Percentiles rank a stretch among this genome's conserved stretches.
Evolutionary conservation across 2,888 invertebrate species (phyloP).

Genomic region (Poecilobothrus nobilitatus): DNA sequence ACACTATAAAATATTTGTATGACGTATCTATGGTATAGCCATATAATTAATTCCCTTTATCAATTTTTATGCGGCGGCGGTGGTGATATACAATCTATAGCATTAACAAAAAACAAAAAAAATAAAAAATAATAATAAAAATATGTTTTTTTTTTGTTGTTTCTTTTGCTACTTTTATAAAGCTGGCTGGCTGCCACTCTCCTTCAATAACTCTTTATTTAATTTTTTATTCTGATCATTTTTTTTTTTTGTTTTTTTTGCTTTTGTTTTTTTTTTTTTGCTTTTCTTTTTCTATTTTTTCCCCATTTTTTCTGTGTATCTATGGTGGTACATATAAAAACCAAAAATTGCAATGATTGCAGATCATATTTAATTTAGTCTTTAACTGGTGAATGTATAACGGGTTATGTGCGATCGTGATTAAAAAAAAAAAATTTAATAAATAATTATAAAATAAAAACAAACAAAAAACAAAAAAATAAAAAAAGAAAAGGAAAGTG

Average conservation of each 20-base stretch:
- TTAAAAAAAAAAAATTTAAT: not conserved
- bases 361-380: not conserved
- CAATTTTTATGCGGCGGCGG: not conserved
- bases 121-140: not conserved
- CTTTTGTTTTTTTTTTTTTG: not conserved
- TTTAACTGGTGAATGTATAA: not conserved
- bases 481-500: not conserved
- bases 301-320: not conserved
- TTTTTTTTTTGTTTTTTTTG: too few species aligned
- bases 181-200: not conserved
- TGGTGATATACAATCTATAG: not conserved
- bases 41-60: too few species aligned
- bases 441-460: not conserved
- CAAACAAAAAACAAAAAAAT: not conserved
- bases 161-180: too few species aligned
- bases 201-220: not conserved
- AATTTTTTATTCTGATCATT: too few species aligned
- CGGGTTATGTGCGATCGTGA: not conserved
- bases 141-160: not conserved
- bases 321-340: constrained; percentile 4
- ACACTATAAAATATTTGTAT: too few species aligned
- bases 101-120: not conserved
- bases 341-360: constrained; percentile 5
- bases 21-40: too few species aligned
- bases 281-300: not conserved